Evolutionary conservation across 2,888 invertebrate species (phyloP), one percentile per base, ranked within the genome.

Genomic region (Caenorhabditis sp.): DNA sequence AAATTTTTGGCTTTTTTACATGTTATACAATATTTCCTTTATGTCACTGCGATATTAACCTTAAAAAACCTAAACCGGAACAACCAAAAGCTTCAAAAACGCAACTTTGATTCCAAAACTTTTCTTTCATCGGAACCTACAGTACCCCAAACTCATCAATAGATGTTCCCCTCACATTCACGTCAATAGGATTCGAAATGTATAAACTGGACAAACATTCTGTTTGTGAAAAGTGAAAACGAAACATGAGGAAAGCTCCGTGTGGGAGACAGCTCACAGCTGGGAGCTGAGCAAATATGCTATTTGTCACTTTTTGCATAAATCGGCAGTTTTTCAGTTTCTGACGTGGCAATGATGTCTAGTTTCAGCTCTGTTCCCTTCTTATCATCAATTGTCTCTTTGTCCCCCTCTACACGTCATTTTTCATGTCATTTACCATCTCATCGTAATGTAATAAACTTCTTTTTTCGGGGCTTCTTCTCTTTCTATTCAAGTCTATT

Each of bases 241-340:
- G 64, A 66, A 66, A 66, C 49, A 49, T 10, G 12, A 66, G 38
- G 68, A 68, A 54, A 54, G 68, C 66, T 54, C 26, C 26, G 24
- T 12, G 16, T n/a, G 19, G 35, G 22, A 49, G 54, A 49, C 35
- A 66, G 68, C 66, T 61, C 72, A 72, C 49, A 63, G 73, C 61
- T 49, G 61, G 73, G 61, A 63, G 51, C 63, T 63, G 49, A 58
- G 26, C 73, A 73, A 73, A 73, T 22, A 73, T 7, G 26, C 49
- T 26, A 70, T 70, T 49, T 73, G 73, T 38, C 73, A 63, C 73
- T 63, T 73, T 38, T 66, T 54, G 38, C 38, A 68, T 38, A 38
- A 68, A 49, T 22, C 49, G 64, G 51, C 16, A 47, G 44, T 59
- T 38, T 58, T 41, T 58, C 44, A 56, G 14, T 14, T 4, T 56